Evolutionary conservation across 2,888 invertebrate genomes (phyloP).

Genomic region (Colletes collaris): DNA sequence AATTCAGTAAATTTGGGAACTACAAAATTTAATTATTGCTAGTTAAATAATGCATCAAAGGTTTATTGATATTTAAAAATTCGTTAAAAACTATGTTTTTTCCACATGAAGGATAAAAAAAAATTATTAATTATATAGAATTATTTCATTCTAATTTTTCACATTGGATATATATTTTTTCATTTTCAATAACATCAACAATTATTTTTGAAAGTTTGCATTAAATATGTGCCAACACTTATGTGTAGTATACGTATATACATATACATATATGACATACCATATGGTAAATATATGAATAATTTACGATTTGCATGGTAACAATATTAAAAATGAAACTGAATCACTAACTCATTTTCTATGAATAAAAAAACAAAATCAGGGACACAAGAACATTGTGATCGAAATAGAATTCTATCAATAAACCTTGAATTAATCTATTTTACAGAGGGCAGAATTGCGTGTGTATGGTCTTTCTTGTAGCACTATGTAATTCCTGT

Average conservation of each 20-base stretch:
- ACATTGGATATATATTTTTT: conserved; percentile 1
- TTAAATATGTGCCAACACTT: not conserved
- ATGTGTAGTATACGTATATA: not conserved
- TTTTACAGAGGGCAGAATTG: conserved; percentile 45
- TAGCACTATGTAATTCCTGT: conserved; percentile 40
- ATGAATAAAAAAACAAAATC: conserved; percentile 35
- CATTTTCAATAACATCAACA: conserved; percentile 1
- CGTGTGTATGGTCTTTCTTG: conserved; percentile 30
- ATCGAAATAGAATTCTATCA: conserved; percentile 42
- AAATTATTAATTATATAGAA: not conserved
- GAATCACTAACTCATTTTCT: conserved; percentile 6
- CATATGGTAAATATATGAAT: conserved; percentile 12
- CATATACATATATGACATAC: conserved; percentile 1
- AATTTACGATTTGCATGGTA: conserved; percentile 2
- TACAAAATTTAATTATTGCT: not conserved
- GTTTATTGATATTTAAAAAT: conserved; percentile 3
- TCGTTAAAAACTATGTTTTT: not conserved
- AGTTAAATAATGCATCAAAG: not conserved
- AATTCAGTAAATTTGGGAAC: not conserved
- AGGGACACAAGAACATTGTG: conserved; percentile 15
- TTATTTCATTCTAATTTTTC: not conserved
- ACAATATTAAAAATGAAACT: conserved; percentile 4
- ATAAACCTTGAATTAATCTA: conserved; percentile 53
- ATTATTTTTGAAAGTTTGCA: conserved; percentile 1
- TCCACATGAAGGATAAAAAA: not conserved